A percentile compares a stretch with the other conserved stretches of the same genome.
Evolutionary conservation across 2,797 vertebrate species (phyloP).

Genomic region (Hybognathus amarus): DNA sequence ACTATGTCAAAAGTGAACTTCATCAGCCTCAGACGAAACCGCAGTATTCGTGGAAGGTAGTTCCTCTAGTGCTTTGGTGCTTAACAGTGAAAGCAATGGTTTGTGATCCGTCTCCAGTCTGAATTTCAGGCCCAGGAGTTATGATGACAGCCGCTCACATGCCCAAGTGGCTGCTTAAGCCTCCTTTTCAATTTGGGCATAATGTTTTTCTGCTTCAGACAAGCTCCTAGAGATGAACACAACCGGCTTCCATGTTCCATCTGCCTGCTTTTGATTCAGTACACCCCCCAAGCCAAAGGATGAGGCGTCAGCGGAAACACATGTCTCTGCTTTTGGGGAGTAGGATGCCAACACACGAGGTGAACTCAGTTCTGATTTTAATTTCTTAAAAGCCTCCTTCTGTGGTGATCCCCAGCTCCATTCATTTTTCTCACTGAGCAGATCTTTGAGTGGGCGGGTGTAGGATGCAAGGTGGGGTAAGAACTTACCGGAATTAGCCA

Average conservation of each 20-base stretch:
- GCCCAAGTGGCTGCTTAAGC: neutral
- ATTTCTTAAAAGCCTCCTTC: too few species aligned
- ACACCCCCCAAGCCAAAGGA: neutral
- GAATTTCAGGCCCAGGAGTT: neutral
- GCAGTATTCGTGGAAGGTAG: neutral
- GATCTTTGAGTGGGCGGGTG: too few species aligned
- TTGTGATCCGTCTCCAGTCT: constrained; percentile 1
- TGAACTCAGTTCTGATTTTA: too few species aligned
- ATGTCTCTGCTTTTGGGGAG: too few species aligned
- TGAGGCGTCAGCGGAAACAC: too few species aligned
- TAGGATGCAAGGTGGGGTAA: too few species aligned
- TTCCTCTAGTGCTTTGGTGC: constrained; percentile 1
- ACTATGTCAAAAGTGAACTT: too few species aligned
- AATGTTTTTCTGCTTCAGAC: constrained; percentile 35
- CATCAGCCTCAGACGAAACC: neutral
- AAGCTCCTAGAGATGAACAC: constrained; percentile 45
- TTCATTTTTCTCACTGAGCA: too few species aligned
- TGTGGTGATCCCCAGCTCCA: too few species aligned
- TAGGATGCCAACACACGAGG: too few species aligned
- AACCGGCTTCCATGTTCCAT: constrained; percentile 38
- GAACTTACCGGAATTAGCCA: neutral
- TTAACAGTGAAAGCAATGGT: neutral
- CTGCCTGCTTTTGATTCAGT: constrained; percentile 41
- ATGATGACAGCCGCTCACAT: neutral
- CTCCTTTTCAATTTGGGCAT: constrained; percentile 49